Evolutionary conservation across 2,888 invertebrate species (phyloP).

Genomic region (Eubasilissa splendida): DNA sequence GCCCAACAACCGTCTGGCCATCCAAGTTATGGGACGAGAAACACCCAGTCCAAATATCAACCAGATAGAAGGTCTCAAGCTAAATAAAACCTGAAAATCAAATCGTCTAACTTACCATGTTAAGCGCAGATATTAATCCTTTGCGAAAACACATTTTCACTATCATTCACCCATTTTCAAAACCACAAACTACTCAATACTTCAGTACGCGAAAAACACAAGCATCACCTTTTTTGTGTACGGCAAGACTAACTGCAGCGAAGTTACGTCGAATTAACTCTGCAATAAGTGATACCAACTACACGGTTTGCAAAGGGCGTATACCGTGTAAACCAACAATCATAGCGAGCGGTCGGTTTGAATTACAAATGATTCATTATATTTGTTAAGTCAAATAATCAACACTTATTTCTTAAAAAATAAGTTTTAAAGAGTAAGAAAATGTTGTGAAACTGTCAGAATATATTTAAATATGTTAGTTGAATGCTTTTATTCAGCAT

Average conservation of each 20-base stretch:
- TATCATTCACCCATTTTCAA: slow-evolving; percentile 43
- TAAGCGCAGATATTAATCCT: slow-evolving; percentile 32
- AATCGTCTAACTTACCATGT: slow-evolving; percentile 29
- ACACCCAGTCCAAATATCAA: slow-evolving; percentile 1
- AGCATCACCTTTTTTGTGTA: slow-evolving; percentile 39
- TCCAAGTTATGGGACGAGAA: neutral
- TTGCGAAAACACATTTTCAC: slow-evolving; percentile 47
- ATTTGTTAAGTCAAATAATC: too few relatives aligned
- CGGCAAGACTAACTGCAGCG: slow-evolving; percentile 40
- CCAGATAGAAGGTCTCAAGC: neutral
- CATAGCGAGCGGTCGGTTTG: neutral
- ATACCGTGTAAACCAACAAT: neutral
- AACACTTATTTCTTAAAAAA: too few relatives aligned
- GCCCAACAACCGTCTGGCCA: slow-evolving; percentile 31
- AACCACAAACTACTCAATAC: slow-evolving; percentile 30
- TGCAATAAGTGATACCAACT: slow-evolving; percentile 40
- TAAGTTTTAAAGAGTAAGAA: too few relatives aligned
- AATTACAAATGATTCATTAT: neutral
- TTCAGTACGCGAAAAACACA: slow-evolving; percentile 27
- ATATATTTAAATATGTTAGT: too few relatives aligned
- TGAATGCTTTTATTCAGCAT: too few relatives aligned
- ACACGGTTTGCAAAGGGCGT: slow-evolving; percentile 23
- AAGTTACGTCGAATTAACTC: slow-evolving; percentile 28
- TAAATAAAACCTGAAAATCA: neutral
- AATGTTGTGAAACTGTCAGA: too few relatives aligned